Base-by-base conservation (phyloP, 2,113 vertebrate species). In the Pan paniscus region DNA sequence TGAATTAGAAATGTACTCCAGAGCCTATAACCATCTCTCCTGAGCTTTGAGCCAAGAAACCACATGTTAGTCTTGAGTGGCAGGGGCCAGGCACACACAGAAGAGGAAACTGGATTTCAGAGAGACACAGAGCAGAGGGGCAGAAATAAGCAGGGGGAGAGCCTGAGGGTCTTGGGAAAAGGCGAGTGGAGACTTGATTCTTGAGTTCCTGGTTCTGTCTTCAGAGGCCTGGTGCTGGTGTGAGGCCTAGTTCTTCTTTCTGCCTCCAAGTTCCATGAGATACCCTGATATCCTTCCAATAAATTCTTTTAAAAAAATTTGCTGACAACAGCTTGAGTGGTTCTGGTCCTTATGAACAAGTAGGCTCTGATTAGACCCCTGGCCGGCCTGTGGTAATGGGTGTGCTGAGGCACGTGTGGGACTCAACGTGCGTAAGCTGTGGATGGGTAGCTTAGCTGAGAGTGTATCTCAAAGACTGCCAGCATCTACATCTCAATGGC, bases 1-100 rank as follows among this genome's bases (percentile, higher is more conserved):
- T 46, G 18, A 94, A 25, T 96, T 67, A 70, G 43, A 82, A 61
- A 76, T 79, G 76, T n/a, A n/a, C 38, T 89, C 25, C 78, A 82
- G 57, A 81, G 73, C 20, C 35, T 64, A 64, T 76, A 55, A 48
- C 40, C 23, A 35, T 80, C 8, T 89, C 25, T 89, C 32, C 57
- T 38, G 38, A 70, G 14, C 35, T 64, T 46, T 78, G 50, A 87
- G 43, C 6, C 83, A 61, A 95, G 43, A 79, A 90, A 55, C 0
- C 16, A 11, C 30, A 13, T 8, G 30, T 78, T 70, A 20, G 67
- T 76, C 73, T 30, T 75, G 18, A 68, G 11, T 50, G 52, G n/a
- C 27, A 70, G 61, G 67, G n/a, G 11, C 48, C 73, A 55, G 32
- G 16, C 9, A 22, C 52, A 55, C 20, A 46, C 22, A 35, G 14